A percentile compares a stretch with the other conserved stretches of the same genome.
Conservation (phyloP, 2,888 invertebrate genomes). For the Cryptus viduatorius region DNA sequence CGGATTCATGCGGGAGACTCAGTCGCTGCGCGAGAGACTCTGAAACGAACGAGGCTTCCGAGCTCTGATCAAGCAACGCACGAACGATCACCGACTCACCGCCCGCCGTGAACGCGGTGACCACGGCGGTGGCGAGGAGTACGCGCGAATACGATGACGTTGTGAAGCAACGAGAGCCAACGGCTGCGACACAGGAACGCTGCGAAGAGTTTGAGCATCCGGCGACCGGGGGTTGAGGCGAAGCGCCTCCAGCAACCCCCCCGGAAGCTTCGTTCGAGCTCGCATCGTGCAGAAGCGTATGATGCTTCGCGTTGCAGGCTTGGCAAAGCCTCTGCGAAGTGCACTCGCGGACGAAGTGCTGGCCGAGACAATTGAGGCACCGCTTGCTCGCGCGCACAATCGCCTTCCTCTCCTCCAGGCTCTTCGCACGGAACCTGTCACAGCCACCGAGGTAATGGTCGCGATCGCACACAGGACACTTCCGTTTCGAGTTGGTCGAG, state of each 20-base stretch:
- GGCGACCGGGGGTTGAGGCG: too few relatives aligned
- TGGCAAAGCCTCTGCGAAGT: neutral
- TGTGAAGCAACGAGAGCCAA: too few relatives aligned
- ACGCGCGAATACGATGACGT: neutral
- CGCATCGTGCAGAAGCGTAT: neutral
- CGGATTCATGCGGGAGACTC: neutral
- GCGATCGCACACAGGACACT: neutral
- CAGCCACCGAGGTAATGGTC: neutral
- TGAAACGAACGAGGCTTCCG: too few relatives aligned
- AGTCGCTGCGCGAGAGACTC: too few relatives aligned
- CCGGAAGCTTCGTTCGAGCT: neutral
- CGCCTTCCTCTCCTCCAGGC: neutral
- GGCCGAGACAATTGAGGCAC: constrained; percentile 18
- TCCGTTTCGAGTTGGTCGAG: neutral
- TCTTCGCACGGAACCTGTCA: neutral
- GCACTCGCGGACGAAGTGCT: neutral
- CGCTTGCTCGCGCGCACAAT: neutral
- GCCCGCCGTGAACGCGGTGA: neutral
- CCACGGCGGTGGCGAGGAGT: neutral
- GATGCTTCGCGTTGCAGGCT: neutral
- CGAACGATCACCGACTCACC: neutral
- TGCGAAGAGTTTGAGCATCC: too few relatives aligned
- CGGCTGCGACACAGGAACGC: too few relatives aligned
- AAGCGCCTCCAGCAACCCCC: too few relatives aligned
- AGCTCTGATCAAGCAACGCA: neutral